These are phyloP conservation scores for Lithodes maja DNA, from an alignment of 2,888 invertebrate species.

Conservation along the genomic window DNA sequence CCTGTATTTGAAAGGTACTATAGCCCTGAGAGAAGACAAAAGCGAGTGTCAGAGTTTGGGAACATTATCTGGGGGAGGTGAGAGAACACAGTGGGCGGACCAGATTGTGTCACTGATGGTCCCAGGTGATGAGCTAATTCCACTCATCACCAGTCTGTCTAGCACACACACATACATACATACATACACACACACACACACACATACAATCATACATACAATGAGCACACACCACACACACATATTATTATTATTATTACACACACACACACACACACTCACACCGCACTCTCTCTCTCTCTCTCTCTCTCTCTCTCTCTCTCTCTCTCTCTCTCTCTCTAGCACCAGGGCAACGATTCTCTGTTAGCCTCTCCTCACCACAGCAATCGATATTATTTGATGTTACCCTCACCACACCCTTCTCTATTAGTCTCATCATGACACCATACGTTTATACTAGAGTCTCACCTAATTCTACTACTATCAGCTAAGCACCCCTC, in stretches of 20 bases:
- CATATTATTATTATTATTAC: too few species aligned
- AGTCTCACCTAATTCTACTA: too few species aligned
- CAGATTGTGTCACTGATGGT: slow-evolving; percentile 42
- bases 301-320: background rate
- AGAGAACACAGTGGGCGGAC: slow-evolving; percentile 34
- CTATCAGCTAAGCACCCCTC: too few species aligned
- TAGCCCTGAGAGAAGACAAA: background rate
- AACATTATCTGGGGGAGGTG: slow-evolving; percentile 7
- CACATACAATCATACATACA: too few species aligned
- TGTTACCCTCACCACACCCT: too few species aligned
- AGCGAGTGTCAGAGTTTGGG: slow-evolving; percentile 7
- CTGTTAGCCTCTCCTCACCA: too few species aligned
- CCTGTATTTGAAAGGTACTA: too few species aligned
- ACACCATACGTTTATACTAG: too few species aligned
- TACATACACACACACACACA: too few species aligned
- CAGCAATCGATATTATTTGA: too few species aligned
- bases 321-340: background rate
- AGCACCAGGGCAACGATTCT: background rate
- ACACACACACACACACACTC: background rate
- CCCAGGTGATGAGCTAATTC: slow-evolving; percentile 42
- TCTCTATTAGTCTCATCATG: too few species aligned
- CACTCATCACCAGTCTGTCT: slow-evolving; percentile 4
- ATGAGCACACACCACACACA: too few species aligned
- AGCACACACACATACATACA: background rate
- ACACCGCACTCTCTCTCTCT: background rate